phyloP scores from a whole-genome alignment of 2,888 invertebrate species.

The Eubasilissa splendida region DNA sequence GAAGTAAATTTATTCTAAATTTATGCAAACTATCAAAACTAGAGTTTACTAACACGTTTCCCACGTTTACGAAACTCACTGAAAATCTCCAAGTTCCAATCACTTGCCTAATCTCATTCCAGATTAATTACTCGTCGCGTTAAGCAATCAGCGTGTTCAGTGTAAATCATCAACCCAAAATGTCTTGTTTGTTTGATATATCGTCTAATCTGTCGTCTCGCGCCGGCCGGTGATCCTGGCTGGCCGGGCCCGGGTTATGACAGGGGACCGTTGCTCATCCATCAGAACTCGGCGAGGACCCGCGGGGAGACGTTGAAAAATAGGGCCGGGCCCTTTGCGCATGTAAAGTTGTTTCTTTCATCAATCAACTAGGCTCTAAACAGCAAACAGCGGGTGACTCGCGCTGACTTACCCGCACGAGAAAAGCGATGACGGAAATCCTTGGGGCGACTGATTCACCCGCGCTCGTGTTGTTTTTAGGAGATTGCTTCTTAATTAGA shows the following conservation, averaged over 20 bases:
- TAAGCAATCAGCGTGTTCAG: too few species aligned
- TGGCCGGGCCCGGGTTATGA: neutral
- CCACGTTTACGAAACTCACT: too few species aligned
- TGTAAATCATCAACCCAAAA: too few species aligned
- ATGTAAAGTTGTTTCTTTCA: conserved; percentile 17
- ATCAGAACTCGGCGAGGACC: conserved; percentile 18
- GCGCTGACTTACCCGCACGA: neutral
- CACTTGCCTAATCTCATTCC: too few species aligned
- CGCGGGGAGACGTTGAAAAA: conserved; percentile 8
- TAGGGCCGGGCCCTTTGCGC: neutral
- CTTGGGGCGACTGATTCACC: too few species aligned
- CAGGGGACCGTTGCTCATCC: neutral
- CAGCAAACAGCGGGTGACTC: neutral
- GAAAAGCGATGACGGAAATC: conserved; percentile 5
- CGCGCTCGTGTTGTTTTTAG: too few species aligned
- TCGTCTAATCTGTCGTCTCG: conserved; percentile 17
- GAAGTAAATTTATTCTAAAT: too few species aligned
- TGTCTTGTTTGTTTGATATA: conserved; percentile 4
- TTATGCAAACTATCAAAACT: too few species aligned
- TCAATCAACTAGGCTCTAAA: conserved; percentile 21
- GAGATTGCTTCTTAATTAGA: too few species aligned
- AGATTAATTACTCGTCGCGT: neutral
- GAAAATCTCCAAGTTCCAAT: too few species aligned
- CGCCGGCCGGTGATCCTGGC: neutral
- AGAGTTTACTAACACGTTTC: too few species aligned